Percentiles rank a stretch among this genome's conserved stretches.
Conservation (phyloP, 2,113 vertebrate genomes). For the Pogona vitticeps region DNA sequence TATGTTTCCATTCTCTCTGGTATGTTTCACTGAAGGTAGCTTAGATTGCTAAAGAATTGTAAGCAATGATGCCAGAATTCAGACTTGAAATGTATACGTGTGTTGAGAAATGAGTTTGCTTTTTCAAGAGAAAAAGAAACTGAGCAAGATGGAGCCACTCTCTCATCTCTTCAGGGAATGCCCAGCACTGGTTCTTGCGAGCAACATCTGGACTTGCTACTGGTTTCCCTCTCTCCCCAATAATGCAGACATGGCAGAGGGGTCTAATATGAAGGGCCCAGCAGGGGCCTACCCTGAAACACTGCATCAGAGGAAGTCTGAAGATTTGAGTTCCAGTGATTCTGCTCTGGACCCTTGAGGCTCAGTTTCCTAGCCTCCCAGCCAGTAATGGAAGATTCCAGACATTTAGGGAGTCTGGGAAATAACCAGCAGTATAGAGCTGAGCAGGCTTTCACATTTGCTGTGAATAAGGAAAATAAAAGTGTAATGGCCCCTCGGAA, state of each 20-base stretch:
- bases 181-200: no score
- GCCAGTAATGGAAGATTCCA: neutral
- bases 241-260: neutral
- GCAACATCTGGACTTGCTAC: no score
- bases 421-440: neutral
- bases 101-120: neutral
- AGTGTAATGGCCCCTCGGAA: neutral
- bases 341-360: neutral
- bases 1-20: neutral
- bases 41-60: neutral
- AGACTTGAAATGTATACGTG: neutral
- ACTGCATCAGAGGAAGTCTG: neutral
- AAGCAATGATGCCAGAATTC: neutral
- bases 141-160: no score
- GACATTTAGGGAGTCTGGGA: neutral
- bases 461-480: neutral
- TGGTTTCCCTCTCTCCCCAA: no score
- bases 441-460: neutral
- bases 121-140: neutral
- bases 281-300: neutral
- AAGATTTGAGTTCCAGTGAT: neutral
- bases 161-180: no score
- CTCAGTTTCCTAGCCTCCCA: neutral
- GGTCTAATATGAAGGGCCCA: neutral
- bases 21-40: neutral